Conservation (phyloP, 2,888 invertebrate genomes). For the Coremacera marginata region DNA sequence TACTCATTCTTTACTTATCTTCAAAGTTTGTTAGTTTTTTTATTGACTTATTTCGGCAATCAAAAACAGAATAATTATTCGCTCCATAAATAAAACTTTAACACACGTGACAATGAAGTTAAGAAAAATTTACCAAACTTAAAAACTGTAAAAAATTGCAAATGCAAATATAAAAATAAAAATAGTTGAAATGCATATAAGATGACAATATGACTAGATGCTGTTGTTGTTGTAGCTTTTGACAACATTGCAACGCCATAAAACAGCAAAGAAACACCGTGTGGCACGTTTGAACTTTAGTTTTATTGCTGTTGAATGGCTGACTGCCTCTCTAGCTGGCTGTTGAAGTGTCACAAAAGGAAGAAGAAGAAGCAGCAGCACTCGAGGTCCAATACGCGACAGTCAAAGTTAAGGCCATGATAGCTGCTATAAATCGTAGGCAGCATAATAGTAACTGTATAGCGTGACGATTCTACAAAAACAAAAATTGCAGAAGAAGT, state of each 20-base stretch:
- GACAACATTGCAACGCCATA: background rate
- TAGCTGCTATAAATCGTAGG: slow-evolving; percentile 5
- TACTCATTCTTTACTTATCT: background rate
- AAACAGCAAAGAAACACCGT: slow-evolving; percentile 8
- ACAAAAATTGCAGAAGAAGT: background rate
- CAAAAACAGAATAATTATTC: background rate
- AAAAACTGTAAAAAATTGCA: too few species aligned
- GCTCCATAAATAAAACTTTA: background rate
- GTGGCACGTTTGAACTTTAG: slow-evolving; percentile 27
- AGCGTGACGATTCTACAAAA: too few species aligned
- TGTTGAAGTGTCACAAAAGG: background rate
- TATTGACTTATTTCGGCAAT: background rate
- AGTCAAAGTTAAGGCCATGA: background rate
- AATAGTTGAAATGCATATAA: too few species aligned
- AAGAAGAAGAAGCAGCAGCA: background rate
- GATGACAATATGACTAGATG: background rate
- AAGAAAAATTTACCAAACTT: background rate
- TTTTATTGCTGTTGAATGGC: slow-evolving; percentile 21
- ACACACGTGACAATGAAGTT: background rate
- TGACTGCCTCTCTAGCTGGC: too few species aligned
- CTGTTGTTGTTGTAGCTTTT: background rate
- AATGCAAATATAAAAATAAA: background rate
- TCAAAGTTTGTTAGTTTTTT: background rate
- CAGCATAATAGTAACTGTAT: background rate
- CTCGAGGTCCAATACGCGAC: background rate